A percentile compares a stretch with the other conserved stretches of the same genome.
Conservation (phyloP, 2,888 invertebrate species). For the Leptinotarsa rubiginosa region DNA sequence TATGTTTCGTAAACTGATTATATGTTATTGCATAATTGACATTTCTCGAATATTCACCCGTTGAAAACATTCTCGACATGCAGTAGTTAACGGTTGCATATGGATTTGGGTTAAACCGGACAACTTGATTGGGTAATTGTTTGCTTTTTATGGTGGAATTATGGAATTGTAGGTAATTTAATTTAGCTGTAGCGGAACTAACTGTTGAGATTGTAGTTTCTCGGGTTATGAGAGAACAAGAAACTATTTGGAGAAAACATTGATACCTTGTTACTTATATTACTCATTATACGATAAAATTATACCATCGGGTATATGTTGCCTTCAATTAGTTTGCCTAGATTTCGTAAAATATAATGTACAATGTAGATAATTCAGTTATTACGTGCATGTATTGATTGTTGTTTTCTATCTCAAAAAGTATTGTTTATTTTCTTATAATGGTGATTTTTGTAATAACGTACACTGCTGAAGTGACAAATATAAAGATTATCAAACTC, state of each 20-base stretch:
- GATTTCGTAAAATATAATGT: too few relatives aligned
- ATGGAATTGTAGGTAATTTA: not conserved
- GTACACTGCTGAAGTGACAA: too few relatives aligned
- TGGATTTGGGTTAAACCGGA: conserved; percentile 4
- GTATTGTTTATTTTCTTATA: too few relatives aligned
- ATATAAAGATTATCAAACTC: too few relatives aligned
- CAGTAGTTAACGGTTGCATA: not conserved
- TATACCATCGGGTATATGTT: not conserved
- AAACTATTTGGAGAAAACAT: not conserved
- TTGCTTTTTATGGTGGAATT: not conserved
- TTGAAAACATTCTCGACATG: not conserved
- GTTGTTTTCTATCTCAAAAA: too few relatives aligned
- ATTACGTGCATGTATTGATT: too few relatives aligned
- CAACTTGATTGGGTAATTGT: not conserved
- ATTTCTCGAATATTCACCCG: not conserved
- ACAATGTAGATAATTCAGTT: too few relatives aligned
- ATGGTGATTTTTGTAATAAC: too few relatives aligned
- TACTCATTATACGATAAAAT: not conserved
- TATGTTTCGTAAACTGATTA: not conserved
- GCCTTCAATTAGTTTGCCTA: too few relatives aligned
- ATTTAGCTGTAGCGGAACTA: not conserved
- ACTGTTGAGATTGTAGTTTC: not conserved
- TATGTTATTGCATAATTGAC: too few relatives aligned
- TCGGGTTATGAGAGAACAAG: not conserved
- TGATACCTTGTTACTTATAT: too few relatives aligned